phyloP scores from a whole-genome alignment of 2,888 invertebrate genomes.

The Ormyrus labotus region DNA sequence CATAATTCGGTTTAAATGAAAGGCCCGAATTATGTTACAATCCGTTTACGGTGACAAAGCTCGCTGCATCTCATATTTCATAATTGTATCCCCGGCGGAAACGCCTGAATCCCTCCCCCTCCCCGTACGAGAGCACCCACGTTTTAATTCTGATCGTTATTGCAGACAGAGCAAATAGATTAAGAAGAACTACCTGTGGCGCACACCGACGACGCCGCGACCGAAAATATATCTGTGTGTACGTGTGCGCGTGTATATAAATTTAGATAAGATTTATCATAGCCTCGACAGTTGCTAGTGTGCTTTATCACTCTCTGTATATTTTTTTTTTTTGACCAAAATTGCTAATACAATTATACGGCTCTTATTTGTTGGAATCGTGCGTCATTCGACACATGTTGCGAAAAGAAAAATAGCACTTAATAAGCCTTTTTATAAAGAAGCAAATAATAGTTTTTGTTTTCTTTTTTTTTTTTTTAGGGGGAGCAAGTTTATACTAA shows the following conservation, averaged over 20 bases:
- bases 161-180: constrained; percentile 27
- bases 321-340: constrained; percentile 19
- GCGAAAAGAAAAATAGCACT: not conserved
- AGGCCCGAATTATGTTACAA: constrained; percentile 5
- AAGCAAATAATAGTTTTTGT: no score
- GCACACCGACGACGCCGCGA: no score
- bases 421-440: no score
- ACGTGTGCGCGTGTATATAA: constrained; percentile 3
- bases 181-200: constrained; percentile 17
- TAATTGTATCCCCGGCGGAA: constrained; percentile 16
- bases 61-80: constrained; percentile 21
- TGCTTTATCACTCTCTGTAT: constrained; percentile 29
- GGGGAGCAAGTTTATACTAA: no score
- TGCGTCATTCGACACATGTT: constrained; percentile 32
- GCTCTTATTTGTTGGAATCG: constrained; percentile 11
- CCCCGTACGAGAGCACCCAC: not conserved
- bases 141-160: constrained; percentile 34
- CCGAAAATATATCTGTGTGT: no score
- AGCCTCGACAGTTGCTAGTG: constrained; percentile 8
- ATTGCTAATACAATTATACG: constrained; percentile 39
- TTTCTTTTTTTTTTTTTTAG: no score
- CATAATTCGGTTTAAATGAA: constrained; percentile 14
- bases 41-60: not conserved
- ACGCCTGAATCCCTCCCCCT: not conserved
- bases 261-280: constrained; percentile 41